These are phyloP conservation scores for Propithecus coquereli DNA, from an alignment of 2,113 vertebrate species.

Conservation along the genomic window DNA sequence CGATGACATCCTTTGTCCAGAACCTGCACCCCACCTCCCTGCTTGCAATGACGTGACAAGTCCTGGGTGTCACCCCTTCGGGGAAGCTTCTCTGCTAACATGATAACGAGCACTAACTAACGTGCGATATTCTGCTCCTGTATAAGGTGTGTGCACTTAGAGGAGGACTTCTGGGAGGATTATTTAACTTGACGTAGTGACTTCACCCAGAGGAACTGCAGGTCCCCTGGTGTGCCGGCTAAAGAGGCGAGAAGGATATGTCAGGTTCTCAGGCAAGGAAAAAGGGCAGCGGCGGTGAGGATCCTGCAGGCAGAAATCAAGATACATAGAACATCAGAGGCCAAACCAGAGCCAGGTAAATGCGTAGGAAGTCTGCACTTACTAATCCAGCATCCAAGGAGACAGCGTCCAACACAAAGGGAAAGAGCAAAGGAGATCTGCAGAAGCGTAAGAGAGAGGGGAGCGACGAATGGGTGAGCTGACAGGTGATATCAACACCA, in stretches of 20 bases:
- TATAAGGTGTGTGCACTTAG: neutral
- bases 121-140: neutral
- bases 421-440: neutral
- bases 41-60: neutral
- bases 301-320: neutral
- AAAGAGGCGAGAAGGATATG: neutral
- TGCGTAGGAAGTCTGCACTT: neutral
- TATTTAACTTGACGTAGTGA: neutral
- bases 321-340: neutral
- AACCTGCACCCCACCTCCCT: neutral
- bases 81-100: neutral
- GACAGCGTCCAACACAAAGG: neutral
- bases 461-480: neutral
- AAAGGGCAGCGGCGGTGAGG: neutral
- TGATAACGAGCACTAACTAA: neutral
- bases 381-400: neutral
- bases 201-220: neutral
- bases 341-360: neutral
- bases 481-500: neutral
- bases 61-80: neutral
- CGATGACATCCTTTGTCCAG: neutral
- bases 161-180: neutral
- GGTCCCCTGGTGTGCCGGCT: neutral
- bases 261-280: neutral
- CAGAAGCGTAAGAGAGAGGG: neutral